phyloP scores from a whole-genome alignment of 2,113 vertebrate genomes.

The Sus scrofa region DNA sequence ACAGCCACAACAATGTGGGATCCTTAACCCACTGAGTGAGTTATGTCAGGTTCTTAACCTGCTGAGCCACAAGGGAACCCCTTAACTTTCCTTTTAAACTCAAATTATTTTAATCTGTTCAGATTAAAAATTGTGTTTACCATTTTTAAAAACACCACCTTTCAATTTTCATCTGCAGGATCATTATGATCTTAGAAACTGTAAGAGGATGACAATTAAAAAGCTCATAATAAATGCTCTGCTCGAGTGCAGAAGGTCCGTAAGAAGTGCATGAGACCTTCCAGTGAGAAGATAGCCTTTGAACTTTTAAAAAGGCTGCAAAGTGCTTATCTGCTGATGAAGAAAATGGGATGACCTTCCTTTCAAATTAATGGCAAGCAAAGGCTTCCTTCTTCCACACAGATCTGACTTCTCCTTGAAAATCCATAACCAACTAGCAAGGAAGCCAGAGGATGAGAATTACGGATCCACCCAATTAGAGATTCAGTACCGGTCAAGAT shows the following conservation, averaged over 20 bases:
- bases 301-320: conserved; percentile 69
- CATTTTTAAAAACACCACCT: neutral
- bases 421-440: conserved; percentile 8
- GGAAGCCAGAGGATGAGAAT: neutral
- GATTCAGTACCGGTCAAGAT: neutral
- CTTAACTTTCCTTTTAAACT: neutral
- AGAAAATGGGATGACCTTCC: conserved; percentile 64
- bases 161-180: conserved; percentile 51
- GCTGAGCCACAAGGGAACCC: no score
- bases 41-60: no score
- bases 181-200: neutral
- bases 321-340: conserved; percentile 68
- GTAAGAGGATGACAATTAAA: neutral
- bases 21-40: no score
- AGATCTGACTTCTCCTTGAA: conserved; percentile 51
- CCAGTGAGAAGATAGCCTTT: conserved; percentile 28
- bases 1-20: no score
- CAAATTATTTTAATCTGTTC: conserved; percentile 53
- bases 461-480: neutral
- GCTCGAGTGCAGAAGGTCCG: conserved; percentile 12
- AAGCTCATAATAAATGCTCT: neutral
- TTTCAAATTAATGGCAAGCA: conserved; percentile 79
- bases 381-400: conserved; percentile 66
- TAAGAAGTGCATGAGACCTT: conserved; percentile 35
- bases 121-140: neutral